phyloP scores from a whole-genome alignment of 2,113 vertebrate species.

The Porphyrio hochstetteri region DNA sequence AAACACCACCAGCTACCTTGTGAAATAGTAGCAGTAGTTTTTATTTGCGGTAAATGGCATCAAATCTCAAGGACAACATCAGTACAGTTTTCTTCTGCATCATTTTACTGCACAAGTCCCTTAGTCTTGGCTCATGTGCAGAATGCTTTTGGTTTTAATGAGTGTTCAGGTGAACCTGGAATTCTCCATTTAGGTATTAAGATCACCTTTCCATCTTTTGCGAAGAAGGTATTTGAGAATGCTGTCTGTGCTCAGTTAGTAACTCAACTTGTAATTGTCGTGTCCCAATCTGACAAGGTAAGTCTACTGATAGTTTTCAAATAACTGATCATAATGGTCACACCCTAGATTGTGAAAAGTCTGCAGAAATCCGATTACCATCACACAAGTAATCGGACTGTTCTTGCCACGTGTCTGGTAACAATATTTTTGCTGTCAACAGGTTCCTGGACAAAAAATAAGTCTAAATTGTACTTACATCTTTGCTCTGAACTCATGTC shows the following conservation, averaged over 20 bases:
- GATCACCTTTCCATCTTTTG: not conserved
- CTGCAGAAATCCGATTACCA: not conserved
- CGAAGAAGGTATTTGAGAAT: not conserved
- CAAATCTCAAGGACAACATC: not conserved
- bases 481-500: not conserved
- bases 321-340: not conserved
- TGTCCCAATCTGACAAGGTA: not conserved
- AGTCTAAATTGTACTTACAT: fast-evolving
- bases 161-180: not conserved
- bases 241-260: not conserved
- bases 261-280: not conserved
- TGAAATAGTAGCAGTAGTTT: not conserved
- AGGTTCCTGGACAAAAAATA: not conserved
- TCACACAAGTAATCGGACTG: not conserved
- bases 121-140: not conserved
- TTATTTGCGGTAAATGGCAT: not conserved
- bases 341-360: not conserved
- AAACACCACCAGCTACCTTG: not conserved
- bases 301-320: not conserved
- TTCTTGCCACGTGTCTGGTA: not conserved
- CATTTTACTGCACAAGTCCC: not conserved
- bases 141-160: not conserved
- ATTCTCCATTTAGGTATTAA: not conserved
- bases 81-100: not conserved
- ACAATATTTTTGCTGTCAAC: not conserved